Evolutionary conservation across 2,888 invertebrate genomes (phyloP), one percentile per base, ranked within the genome.

Genomic region (Tanytarsus gracilentus): DNA sequence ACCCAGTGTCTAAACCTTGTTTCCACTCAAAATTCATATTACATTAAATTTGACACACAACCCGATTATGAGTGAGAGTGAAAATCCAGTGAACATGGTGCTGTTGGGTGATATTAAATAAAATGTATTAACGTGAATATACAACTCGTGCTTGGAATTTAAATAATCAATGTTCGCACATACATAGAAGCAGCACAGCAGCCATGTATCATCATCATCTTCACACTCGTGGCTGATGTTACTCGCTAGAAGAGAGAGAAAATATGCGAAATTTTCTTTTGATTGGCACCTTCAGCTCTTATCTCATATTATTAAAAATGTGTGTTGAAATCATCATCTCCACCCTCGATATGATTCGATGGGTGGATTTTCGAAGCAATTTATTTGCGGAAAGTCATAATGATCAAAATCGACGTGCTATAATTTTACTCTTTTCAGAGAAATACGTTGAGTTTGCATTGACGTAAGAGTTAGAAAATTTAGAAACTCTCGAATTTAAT

Each of bases 111-210:
- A 53, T 30, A 33, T 53, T 53, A 53, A 44, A 44, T 25, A 27
- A 49, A 49, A 55, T 55, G 55, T 55, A 40, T 55, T 55, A 39
- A 55, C 27, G 55, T 40, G 51, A 27, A 26, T n/a, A 26, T 49
- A 26, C 26, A 26, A 30, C 29, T 51, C 51, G 55, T 55, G 55
- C 16, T 11, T 26, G 14, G 55, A 55, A 55, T 55, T 55, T 55
- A 33, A 55, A 55, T 55, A 53, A 53, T 53, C 30, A 53, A 30
- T 49, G n/a, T 49, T 49, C 49, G 27, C 11, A 3, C 21, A 18
- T 26, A 14, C 49, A 49, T 25, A 26, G n/a, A n/a, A n/a, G n/a
- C 26, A 49, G 9, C 18, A 44, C 21, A 18, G 16, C 44, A 18
- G 5, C 23, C 39, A n/a, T 36, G 7, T 18, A 2, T 40, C 36